Conservation (phyloP, 37 sponge, comb jelly and placozoan genomes). For the Sycon ciliatum region DNA sequence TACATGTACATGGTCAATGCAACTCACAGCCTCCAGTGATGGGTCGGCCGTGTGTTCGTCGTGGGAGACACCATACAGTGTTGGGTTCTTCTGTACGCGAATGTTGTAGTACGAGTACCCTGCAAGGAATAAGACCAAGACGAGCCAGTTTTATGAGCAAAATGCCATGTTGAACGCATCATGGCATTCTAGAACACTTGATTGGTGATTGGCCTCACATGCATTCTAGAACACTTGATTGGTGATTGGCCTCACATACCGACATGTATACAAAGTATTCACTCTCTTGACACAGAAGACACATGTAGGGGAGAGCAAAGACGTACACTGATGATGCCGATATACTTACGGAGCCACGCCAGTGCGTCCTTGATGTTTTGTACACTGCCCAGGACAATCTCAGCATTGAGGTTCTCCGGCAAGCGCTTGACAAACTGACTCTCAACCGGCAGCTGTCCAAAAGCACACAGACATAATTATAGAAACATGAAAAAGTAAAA, state of each 20-base stretch:
- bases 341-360: conserved; percentile 67
- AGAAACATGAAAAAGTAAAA: not conserved
- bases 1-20: too few species aligned
- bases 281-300: too few species aligned
- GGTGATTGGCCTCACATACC: too few species aligned
- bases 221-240: too few species aligned
- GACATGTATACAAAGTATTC: too few species aligned
- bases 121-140: conserved; percentile 1
- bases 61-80: conserved; percentile 68
- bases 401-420: conserved; percentile 95
- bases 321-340: too few species aligned
- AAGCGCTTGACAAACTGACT: conserved; percentile 83
- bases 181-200: too few species aligned
- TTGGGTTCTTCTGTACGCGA: conserved; percentile 79
- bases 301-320: too few species aligned
- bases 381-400: conserved; percentile 86
- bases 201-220: too few species aligned
- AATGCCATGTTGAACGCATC: too few species aligned
- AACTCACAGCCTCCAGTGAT: conserved; percentile 68
- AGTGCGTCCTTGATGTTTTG: conserved; percentile 92
- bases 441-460: conserved; percentile 80
- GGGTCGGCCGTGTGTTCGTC: conserved; percentile 70
- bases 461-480: conserved; percentile 3
- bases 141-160: too few species aligned
- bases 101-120: conserved; percentile 96